A percentile compares a stretch with the other conserved stretches of the same genome.
These are phyloP conservation scores for Subacronicta megacephala DNA, from an alignment of 2,888 invertebrate species.

Conservation along the genomic window DNA sequence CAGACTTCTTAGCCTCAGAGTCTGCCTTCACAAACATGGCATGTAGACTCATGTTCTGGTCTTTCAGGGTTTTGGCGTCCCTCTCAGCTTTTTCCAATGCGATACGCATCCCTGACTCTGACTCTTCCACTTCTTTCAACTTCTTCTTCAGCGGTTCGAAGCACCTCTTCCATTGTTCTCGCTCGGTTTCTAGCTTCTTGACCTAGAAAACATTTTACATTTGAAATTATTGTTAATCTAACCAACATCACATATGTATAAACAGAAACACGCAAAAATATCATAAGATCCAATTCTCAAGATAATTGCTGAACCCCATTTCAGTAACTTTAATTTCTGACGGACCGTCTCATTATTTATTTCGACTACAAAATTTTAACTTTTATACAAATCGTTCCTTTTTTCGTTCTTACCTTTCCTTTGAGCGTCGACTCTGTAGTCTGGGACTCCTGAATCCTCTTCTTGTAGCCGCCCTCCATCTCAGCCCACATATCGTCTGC, in stretches of 20 bases:
- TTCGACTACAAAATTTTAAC: too few relatives aligned
- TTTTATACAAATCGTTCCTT: not conserved
- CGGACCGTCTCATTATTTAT: too few relatives aligned
- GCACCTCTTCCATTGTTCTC: slow-evolving; percentile 86
- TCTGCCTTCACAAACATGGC: slow-evolving; percentile 84
- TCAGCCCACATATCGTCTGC: slow-evolving; percentile 93
- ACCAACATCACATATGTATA: too few relatives aligned
- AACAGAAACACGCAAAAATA: too few relatives aligned
- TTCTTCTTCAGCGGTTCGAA: slow-evolving; percentile 86
- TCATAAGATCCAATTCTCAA: too few relatives aligned
- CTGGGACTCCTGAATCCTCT: slow-evolving; percentile 87
- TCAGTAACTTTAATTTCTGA: too few relatives aligned
- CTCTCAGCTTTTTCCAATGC: slow-evolving; percentile 88
- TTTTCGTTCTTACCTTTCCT: slow-evolving; percentile 79
- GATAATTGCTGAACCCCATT: too few relatives aligned
- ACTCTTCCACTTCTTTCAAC: slow-evolving; percentile 89
- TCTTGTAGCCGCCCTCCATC: slow-evolving; percentile 91
- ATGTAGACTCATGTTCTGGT: slow-evolving; percentile 82
- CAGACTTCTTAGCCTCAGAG: slow-evolving; percentile 86
- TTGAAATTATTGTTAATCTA: too few relatives aligned
- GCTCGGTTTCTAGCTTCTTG: slow-evolving; percentile 77
- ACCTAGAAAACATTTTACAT: slow-evolving; percentile 62
- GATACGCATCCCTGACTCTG: slow-evolving; percentile 87
- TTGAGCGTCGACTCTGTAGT: slow-evolving; percentile 83
- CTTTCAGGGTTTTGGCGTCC: slow-evolving; percentile 85